Evolutionary conservation across 2,797 vertebrate species (phyloP), one percentile per base, ranked within the genome.

Genomic region (Lepidocolaptes lacrymiger): DNA sequence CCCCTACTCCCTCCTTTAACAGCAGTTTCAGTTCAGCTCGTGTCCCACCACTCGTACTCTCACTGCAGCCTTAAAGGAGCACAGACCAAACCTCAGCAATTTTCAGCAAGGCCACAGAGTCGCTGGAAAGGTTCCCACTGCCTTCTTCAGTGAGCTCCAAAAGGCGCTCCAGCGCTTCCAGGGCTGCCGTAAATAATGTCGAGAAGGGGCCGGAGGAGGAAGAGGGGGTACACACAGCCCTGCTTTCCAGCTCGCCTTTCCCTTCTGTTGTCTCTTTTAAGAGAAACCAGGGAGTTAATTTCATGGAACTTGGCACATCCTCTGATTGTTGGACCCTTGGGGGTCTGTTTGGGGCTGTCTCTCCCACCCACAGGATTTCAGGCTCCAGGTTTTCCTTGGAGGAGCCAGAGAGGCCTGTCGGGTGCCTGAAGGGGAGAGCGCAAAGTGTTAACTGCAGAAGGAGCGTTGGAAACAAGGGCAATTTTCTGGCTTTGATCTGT

Each of bases 401-500:
- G 49, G 59, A 95, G 73, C 49, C 54, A 43, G 79, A 67, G 72
- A 63, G 69, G 74, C 86, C 80, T 59, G 79, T 55, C 0, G 0
- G 48, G 83, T 48, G 59, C 74, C 76, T 86, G 52, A 72, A 76
- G 39, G 56, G 36, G 64, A 44, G 74, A 58, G 19, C 0, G 0
- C 61, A 41, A 90, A 95, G 94, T 34, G 81, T 78, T 91, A 88
- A 94, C 81, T 30, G 71, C 43, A 89, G 88, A 36, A 90, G 66
- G 63, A 82, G 63, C 15, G 0, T 7, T 74, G 55, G 94, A 87
- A 96, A 95, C 54, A 73, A 76, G 6, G 10, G 83, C 67, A 56
- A 37, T 91, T 93, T 91, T 87, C 85, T 94, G 90, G 56, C 94
- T 96, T 96, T 95, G 89, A 94, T 95, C 83, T 95, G 75, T 91